Percentiles rank a stretch among this genome's conserved stretches.
Evolutionary conservation across 2,888 invertebrate genomes (phyloP).

Genomic region (Thalpophila matura): DNA sequence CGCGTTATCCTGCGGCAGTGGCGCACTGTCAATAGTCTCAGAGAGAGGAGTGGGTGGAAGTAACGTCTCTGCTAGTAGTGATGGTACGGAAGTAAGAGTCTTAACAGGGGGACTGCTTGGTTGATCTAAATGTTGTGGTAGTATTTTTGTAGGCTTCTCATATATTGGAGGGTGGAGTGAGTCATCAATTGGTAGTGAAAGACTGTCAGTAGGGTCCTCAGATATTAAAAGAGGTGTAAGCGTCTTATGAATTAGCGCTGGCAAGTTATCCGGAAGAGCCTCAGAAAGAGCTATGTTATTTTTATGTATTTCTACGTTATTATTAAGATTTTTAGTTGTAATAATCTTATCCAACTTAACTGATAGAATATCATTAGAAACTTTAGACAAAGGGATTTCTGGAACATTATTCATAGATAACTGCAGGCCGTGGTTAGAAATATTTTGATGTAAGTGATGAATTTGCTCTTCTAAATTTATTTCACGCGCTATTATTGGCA

Average conservation of each 20-base stretch:
- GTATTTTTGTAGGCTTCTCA: too few species aligned
- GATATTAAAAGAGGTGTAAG: not conserved
- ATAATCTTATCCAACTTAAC: not conserved
- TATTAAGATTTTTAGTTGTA: not conserved
- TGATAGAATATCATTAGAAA: not conserved
- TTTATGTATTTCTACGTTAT: not conserved
- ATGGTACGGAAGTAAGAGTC: not conserved
- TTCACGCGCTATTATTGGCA: slow-evolving; percentile 18
- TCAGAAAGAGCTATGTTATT: not conserved
- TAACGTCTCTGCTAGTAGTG: not conserved
- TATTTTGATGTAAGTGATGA: too few species aligned
- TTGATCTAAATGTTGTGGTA: not conserved
- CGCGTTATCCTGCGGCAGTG: not conserved
- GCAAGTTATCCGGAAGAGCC: not conserved
- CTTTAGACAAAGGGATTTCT: not conserved
- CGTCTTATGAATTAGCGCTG: not conserved
- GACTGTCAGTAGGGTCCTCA: not conserved
- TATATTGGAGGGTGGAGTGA: not conserved
- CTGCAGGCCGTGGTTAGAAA: not conserved
- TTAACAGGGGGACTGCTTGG: not conserved
- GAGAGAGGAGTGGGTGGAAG: not conserved
- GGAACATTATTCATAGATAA: not conserved
- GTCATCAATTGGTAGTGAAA: not conserved
- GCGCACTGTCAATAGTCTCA: not conserved
- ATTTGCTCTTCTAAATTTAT: not conserved